These are phyloP conservation scores for Sminthurinus aureus DNA, from an alignment of 2,888 invertebrate species.

Conservation along the genomic window DNA sequence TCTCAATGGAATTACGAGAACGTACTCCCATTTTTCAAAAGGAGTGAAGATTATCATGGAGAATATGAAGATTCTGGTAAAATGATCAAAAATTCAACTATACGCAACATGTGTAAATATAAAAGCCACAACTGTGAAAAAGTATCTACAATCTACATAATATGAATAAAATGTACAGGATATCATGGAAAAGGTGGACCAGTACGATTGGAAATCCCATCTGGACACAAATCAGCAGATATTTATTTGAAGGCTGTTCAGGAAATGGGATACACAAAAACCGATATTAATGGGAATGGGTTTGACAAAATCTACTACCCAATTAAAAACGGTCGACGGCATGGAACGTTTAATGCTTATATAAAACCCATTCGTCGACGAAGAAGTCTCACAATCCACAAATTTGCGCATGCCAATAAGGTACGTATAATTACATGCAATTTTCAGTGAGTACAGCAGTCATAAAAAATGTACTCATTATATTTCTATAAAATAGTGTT, in stretches of 20 bases:
- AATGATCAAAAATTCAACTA: too few species aligned
- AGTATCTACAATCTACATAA: too few species aligned
- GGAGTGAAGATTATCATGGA: constrained; percentile 5
- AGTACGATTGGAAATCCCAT: background rate
- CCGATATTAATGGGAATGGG: constrained; percentile 26
- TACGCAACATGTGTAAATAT: too few species aligned
- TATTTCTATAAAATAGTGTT: too few species aligned
- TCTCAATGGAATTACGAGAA: background rate
- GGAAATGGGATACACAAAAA: background rate
- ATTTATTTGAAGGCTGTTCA: background rate
- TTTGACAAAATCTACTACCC: constrained; percentile 45
- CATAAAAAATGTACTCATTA: background rate
- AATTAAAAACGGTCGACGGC: constrained; percentile 47
- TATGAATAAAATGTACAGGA: background rate
- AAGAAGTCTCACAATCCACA: constrained; percentile 48
- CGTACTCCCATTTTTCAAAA: background rate
- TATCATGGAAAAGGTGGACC: background rate
- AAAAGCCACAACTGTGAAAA: too few species aligned
- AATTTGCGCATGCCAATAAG: constrained; percentile 53
- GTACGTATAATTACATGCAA: constrained; percentile 17
- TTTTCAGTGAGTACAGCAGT: background rate
- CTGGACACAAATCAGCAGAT: background rate
- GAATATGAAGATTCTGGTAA: background rate
- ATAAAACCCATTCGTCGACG: constrained; percentile 41
- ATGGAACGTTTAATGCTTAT: constrained; percentile 51